phyloP scores from a whole-genome alignment of 2,888 invertebrate genomes.

The Bellardia bayeri region DNA sequence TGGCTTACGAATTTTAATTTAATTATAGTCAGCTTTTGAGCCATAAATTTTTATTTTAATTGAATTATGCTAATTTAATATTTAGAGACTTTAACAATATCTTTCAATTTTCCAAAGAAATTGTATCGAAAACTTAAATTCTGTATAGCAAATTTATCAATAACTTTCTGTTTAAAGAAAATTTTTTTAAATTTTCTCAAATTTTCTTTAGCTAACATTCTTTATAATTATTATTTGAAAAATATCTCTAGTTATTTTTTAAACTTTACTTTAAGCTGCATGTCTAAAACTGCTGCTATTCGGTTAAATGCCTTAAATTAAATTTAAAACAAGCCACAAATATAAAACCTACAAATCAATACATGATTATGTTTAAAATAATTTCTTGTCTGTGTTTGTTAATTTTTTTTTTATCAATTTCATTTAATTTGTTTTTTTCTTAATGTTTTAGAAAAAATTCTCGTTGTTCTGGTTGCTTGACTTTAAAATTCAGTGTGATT shows the following conservation, averaged over 20 bases:
- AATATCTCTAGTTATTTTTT: not conserved
- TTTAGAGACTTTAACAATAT: not conserved
- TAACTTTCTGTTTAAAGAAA: not conserved
- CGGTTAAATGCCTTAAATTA: not conserved
- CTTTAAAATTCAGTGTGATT: constrained; percentile 1
- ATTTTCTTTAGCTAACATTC: too few relatives aligned
- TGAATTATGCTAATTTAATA: too few relatives aligned
- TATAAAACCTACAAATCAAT: constrained; percentile 37
- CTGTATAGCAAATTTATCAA: not conserved
- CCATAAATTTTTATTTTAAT: too few relatives aligned
- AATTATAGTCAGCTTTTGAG: too few relatives aligned
- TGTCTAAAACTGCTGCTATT: not conserved
- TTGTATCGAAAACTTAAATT: not conserved
- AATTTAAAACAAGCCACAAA: not conserved
- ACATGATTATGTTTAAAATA: constrained; percentile 33
- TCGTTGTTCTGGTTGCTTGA: constrained; percentile 50
- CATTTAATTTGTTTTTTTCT: not conserved
- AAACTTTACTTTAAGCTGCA: not conserved
- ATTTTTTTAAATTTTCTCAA: too few relatives aligned
- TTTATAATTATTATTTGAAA: not conserved
- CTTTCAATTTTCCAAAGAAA: not conserved
- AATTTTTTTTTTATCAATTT: constrained; percentile 14
- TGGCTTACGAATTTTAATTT: too few relatives aligned
- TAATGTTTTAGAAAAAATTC: constrained; percentile 17
- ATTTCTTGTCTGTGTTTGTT: constrained; percentile 30